Conservation (phyloP, 2,797 vertebrate genomes). For the Danionella dracula region DNA sequence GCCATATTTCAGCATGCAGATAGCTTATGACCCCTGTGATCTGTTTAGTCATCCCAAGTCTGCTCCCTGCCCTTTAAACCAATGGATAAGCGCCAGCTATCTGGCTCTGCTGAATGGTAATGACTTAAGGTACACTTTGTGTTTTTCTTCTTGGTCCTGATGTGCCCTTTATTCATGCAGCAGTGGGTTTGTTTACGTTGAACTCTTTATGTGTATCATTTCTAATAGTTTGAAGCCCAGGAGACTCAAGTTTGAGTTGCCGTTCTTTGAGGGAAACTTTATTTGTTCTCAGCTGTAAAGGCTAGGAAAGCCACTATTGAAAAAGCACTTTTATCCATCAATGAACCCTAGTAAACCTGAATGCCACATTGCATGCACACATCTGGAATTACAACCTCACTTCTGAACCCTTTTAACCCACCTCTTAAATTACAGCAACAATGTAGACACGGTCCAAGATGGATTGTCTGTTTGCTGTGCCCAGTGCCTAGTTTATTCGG, state of each 20-base stretch:
- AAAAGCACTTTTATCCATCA: not conserved
- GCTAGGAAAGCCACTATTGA: not conserved
- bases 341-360: not conserved
- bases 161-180: not conserved
- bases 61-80: constrained; percentile 23
- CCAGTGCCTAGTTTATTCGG: not conserved
- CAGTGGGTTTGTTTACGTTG: not conserved
- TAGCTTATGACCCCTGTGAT: constrained; percentile 18
- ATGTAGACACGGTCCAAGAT: not conserved
- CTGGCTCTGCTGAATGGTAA: constrained; percentile 16
- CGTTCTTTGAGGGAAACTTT: not conserved
- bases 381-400: not conserved
- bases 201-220: not conserved
- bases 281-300: not conserved
- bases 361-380: not conserved
- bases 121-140: constrained; percentile 19
- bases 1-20: not conserved
- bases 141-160: constrained; percentile 2
- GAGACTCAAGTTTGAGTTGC: not conserved
- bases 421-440: constrained; percentile 10
- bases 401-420: not conserved
- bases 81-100: not conserved
- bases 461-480: not conserved
- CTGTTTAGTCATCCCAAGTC: constrained; percentile 6
- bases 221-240: not conserved